A percentile compares a stretch with the other conserved stretches of the same genome.
phyloP scores from a whole-genome alignment of 2,113 vertebrate genomes.

The Callocephalon fimbriatum region DNA sequence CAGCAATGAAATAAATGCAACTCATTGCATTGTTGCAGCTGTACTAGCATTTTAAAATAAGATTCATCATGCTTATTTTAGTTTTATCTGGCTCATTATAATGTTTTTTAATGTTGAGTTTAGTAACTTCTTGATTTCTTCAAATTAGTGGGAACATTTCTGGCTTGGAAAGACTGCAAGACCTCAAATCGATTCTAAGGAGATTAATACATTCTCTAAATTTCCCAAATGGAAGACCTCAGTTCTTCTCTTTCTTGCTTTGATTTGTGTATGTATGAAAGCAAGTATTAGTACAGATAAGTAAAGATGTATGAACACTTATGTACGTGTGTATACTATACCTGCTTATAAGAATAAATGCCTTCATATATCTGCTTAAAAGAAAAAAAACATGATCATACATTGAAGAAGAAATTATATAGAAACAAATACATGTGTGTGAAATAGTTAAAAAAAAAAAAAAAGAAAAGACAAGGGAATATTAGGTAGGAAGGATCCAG shows the following conservation, averaged over 20 bases:
- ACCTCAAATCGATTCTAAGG: background rate
- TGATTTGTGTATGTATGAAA: background rate
- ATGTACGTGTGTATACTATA: background rate
- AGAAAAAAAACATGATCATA: background rate
- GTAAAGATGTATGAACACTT: accelerated
- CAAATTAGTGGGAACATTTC: background rate
- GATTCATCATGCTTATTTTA: background rate
- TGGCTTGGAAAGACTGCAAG: background rate
- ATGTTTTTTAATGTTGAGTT: background rate
- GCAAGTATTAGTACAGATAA: background rate
- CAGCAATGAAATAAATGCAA: background rate
- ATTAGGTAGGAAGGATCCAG: background rate
- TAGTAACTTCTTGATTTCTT: background rate
- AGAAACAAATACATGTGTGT: background rate
- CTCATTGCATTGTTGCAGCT: background rate
- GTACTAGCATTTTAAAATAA: background rate
- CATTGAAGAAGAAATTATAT: background rate
- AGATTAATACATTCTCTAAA: background rate
- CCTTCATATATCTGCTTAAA: background rate
- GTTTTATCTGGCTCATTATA: background rate
- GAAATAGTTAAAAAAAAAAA: background rate
- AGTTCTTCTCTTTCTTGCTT: background rate
- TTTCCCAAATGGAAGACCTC: background rate
- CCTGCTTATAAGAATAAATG: background rate
- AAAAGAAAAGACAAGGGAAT: accelerated